These are phyloP conservation scores for Acrocyrtus sp. DNA, from an alignment of 2,888 invertebrate species.

Conservation along the genomic window DNA sequence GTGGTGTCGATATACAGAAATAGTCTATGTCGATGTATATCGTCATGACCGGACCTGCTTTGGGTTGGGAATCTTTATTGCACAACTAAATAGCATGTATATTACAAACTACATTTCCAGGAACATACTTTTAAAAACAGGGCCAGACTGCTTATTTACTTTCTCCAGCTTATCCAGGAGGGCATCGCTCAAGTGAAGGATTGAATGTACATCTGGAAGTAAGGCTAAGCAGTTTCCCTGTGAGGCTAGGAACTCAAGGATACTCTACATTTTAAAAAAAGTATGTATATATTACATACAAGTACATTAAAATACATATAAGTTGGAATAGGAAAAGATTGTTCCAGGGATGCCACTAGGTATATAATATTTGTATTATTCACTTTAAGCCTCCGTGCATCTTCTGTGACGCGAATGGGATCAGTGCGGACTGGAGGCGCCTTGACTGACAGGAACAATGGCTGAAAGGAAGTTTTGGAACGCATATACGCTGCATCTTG, in stretches of 20 bases:
- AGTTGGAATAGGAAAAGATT: background rate
- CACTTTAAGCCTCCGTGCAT: slow-evolving; percentile 46
- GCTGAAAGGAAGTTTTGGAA: slow-evolving; percentile 20
- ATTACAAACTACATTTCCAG: too few relatives aligned
- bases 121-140: too few relatives aligned
- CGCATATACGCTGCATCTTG: slow-evolving; percentile 23
- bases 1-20: too few relatives aligned
- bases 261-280: too few relatives aligned
- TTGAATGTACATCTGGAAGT: slow-evolving; percentile 52
- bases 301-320: too few relatives aligned
- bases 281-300: too few relatives aligned
- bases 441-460: slow-evolving; percentile 50
- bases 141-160: too few relatives aligned
- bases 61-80: too few relatives aligned
- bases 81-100: background rate
- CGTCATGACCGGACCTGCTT: too few relatives aligned
- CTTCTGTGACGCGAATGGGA: slow-evolving; percentile 49
- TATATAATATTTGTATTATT: background rate
- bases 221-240: slow-evolving; percentile 55
- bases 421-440: slow-evolving; percentile 35
- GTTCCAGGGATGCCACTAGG: background rate
- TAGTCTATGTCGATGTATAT: too few relatives aligned
- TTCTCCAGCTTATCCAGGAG: slow-evolving; percentile 52
- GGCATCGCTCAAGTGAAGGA: slow-evolving; percentile 58
- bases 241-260: slow-evolving; percentile 49